Evolutionary conservation across 2,113 vertebrate species (phyloP).

Genomic region (Mustelus asterias): DNA sequence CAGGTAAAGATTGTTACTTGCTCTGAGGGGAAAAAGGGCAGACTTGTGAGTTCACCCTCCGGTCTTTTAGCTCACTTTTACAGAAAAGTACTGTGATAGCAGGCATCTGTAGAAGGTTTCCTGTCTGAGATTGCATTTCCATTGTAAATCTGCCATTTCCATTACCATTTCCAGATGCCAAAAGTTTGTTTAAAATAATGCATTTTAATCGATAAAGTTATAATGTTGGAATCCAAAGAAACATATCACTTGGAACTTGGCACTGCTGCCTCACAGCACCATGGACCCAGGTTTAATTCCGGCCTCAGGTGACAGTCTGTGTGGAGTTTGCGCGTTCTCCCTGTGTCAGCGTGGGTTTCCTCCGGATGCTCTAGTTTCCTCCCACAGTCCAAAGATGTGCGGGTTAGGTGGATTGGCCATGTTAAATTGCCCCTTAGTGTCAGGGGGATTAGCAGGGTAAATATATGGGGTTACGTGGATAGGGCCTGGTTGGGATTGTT

Average conservation of each 20-base stretch:
- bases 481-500: too few relatives aligned
- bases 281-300: too few relatives aligned
- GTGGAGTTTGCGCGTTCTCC: too few relatives aligned
- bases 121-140: neutral
- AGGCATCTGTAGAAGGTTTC: neutral
- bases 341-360: too few relatives aligned
- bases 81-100: neutral
- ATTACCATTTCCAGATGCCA: neutral
- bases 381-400: too few relatives aligned
- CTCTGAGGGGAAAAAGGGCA: conserved; percentile 39
- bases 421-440: too few relatives aligned
- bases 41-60: neutral
- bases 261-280: too few relatives aligned
- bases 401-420: too few relatives aligned
- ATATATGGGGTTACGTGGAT: too few relatives aligned
- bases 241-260: neutral
- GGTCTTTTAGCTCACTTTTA: neutral
- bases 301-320: too few relatives aligned
- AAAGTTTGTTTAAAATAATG: neutral
- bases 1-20: conserved; percentile 66
- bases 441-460: too few relatives aligned
- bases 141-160: neutral
- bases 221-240: neutral
- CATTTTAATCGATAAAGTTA: neutral
- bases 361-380: too few relatives aligned